Conservation (phyloP, 2,797 vertebrate genomes). For the Falco rusticolus region DNA sequence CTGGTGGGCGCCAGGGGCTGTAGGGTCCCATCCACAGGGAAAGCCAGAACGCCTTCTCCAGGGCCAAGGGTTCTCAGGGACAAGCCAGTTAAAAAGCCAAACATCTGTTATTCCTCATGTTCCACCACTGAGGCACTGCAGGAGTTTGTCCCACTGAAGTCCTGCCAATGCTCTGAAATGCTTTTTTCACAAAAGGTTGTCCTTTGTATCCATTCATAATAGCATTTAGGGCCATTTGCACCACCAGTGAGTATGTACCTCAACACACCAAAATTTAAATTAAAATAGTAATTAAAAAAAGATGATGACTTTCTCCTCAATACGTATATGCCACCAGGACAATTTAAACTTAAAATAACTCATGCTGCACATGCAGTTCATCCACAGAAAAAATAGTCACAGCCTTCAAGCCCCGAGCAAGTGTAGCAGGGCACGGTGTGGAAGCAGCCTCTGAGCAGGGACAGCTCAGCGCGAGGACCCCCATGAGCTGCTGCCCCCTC, state of each 20-base stretch:
- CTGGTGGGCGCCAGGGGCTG: not conserved
- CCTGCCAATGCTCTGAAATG: not conserved
- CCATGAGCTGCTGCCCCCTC: not conserved
- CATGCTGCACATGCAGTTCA: not conserved
- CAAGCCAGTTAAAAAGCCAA: not conserved
- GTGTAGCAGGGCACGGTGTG: not conserved
- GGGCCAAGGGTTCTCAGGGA: not conserved
- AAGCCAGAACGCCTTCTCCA: not conserved
- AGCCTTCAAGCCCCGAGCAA: not conserved
- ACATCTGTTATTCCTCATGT: not conserved
- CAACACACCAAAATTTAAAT: not conserved
- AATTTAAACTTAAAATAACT: not conserved
- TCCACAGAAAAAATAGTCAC: not conserved
- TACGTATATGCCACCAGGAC: not conserved
- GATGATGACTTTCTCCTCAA: not conserved
- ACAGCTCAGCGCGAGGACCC: not conserved
- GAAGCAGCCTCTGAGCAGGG: not conserved
- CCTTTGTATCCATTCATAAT: not conserved
- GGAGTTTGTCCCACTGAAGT: not conserved
- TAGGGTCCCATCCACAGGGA: not conserved
- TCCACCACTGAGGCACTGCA: not conserved
- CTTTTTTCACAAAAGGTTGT: not conserved
- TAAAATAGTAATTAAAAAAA: not conserved
- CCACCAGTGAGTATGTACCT: not conserved
- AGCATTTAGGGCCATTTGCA: not conserved